phyloP scores from a whole-genome alignment of 2,888 invertebrate genomes.

The Portevinia maculata region DNA sequence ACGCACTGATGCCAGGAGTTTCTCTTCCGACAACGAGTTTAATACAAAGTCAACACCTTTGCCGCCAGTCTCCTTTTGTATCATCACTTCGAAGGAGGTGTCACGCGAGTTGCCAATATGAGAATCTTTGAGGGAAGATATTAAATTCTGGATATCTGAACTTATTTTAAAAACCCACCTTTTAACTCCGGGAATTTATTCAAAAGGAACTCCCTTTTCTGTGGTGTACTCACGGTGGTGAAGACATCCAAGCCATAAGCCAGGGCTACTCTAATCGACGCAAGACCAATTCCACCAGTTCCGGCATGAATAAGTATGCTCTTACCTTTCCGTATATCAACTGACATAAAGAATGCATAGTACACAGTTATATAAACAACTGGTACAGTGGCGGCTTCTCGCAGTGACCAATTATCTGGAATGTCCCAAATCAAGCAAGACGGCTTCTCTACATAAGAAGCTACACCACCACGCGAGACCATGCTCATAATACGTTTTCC shows the following conservation, averaged over 20 bases:
- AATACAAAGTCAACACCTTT: conserved; percentile 96
- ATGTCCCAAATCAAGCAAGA: conserved; percentile 94
- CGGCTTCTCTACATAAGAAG: conserved; percentile 94
- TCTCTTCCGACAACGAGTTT: conserved; percentile 97
- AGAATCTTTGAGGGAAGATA: conserved; percentile 82
- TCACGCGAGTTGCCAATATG: conserved; percentile 96
- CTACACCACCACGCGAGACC: conserved; percentile 95
- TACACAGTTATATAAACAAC: conserved; percentile 96
- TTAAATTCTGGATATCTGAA: no score
- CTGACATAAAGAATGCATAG: conserved; percentile 95
- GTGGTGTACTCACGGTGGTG: conserved; percentile 95
- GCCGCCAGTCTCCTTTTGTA: conserved; percentile 92
- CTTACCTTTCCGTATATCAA: conserved; percentile 92
- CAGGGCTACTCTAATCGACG: conserved; percentile 96
- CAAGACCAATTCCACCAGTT: conserved; percentile 98
- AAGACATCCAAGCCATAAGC: conserved; percentile 94
- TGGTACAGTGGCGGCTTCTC: conserved; percentile 97
- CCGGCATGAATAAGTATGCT: conserved; percentile 96
- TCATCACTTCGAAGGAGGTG: conserved; percentile 94
- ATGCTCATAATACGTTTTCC: conserved; percentile 96
- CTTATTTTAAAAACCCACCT: no score
- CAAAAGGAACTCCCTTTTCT: conserved; percentile 94
- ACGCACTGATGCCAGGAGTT: conserved; percentile 95
- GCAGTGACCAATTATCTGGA: conserved; percentile 93
- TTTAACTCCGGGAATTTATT: conserved; percentile 92